A percentile compares a stretch with the other conserved stretches of the same genome.
Evolutionary conservation across 1,140 invertebrate genomes (phyloP).

Genomic region (Gyrodactylus salaris): DNA sequence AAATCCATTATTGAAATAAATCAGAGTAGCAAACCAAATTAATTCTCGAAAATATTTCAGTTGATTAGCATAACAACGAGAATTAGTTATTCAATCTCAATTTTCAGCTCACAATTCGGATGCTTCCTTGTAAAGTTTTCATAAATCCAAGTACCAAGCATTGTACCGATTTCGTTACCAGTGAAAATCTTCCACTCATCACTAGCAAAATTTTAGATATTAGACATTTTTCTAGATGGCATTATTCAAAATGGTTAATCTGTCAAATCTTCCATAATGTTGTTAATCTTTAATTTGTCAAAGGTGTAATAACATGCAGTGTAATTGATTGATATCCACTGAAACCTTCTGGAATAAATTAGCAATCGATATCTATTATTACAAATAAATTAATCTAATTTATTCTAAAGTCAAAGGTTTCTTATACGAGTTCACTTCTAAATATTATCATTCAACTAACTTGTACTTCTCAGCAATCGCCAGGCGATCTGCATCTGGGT

Average conservation of each 20-base stretch:
- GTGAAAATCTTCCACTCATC: constrained; percentile 54
- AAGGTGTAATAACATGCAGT: neutral
- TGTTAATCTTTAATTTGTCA: neutral
- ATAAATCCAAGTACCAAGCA: constrained; percentile 67
- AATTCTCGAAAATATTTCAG: too few species aligned
- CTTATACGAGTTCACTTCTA: neutral
- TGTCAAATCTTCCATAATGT: neutral
- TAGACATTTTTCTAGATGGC: too few species aligned
- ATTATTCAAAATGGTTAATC: too few species aligned
- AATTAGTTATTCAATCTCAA: too few species aligned
- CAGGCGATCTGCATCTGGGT: constrained; percentile 83
- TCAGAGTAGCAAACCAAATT: too few species aligned
- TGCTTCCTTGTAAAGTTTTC: constrained; percentile 4
- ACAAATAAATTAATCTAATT: constrained; percentile 10
- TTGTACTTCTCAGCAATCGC: constrained; percentile 40
- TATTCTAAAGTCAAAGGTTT: constrained; percentile 8
- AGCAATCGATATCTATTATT: neutral
- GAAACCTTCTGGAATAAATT: neutral
- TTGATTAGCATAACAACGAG: too few species aligned
- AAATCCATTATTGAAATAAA: too few species aligned
- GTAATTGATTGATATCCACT: neutral
- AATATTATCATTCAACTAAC: neutral
- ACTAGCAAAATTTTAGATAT: neutral
- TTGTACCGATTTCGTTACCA: constrained; percentile 69
- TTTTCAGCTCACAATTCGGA: neutral